A percentile compares a stretch with the other conserved stretches of the same genome.
Evolutionary conservation across 2,888 invertebrate genomes (phyloP).

Genomic region (Odontocolon sp.): DNA sequence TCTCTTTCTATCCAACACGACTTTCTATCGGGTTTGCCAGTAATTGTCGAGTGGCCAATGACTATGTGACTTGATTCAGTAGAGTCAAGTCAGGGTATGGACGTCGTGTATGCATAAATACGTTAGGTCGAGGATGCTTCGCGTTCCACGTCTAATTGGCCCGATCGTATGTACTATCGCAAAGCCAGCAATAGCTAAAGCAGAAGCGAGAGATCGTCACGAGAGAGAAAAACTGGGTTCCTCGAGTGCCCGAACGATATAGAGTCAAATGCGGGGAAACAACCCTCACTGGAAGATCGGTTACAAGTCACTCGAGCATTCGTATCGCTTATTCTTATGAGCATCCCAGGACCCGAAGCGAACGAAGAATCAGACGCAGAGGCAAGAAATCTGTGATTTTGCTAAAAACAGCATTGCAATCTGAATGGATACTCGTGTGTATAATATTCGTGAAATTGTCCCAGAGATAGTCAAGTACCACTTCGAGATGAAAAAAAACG

Average conservation of each 20-base stretch:
- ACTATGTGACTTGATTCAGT: too few relatives aligned
- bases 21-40: too few relatives aligned
- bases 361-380: not conserved
- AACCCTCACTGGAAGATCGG: too few relatives aligned
- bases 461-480: not conserved
- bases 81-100: slow-evolving; percentile 4
- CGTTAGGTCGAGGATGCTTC: slow-evolving; percentile 66
- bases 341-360: too few relatives aligned
- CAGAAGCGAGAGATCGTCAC: not conserved
- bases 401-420: not conserved
- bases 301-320: too few relatives aligned
- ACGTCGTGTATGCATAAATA: slow-evolving; percentile 67
- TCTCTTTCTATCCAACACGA: too few relatives aligned
- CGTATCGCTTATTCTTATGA: too few relatives aligned
- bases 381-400: slow-evolving; percentile 1
- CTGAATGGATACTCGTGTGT: not conserved
- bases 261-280: too few relatives aligned
- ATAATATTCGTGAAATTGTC: slow-evolving; percentile 8
- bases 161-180: slow-evolving; percentile 41
- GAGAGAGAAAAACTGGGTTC: too few relatives aligned
- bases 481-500: not conserved
- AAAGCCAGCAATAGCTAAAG: slow-evolving; percentile 13
- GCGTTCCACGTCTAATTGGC: slow-evolving; percentile 68
- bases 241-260: too few relatives aligned
- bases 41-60: too few relatives aligned